Percentiles rank a stretch among this genome's conserved stretches.
These are phyloP conservation scores for Ectemnius continuus DNA, from an alignment of 2,888 invertebrate genomes.

Conservation along the genomic window DNA sequence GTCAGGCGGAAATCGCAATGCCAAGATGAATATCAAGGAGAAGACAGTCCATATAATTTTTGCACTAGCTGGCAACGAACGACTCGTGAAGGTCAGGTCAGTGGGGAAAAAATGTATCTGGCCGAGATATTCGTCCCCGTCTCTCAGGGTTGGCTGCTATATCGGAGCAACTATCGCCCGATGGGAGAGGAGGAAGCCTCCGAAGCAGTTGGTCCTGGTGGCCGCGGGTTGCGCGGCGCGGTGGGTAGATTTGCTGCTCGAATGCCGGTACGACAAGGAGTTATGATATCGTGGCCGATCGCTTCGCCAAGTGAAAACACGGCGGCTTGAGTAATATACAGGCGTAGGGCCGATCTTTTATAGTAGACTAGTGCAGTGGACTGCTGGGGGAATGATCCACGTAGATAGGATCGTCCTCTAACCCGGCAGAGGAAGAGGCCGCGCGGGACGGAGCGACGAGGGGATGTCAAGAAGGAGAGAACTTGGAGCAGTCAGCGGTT, in stretches of 20 bases:
- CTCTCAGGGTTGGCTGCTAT: slow-evolving; percentile 53
- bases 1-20: too few species aligned
- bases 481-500: slow-evolving; percentile 70
- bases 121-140: slow-evolving; percentile 57
- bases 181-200: slow-evolving; percentile 26
- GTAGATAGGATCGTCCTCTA: slow-evolving; percentile 74
- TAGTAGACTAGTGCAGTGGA: slow-evolving; percentile 58
- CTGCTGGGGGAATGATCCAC: slow-evolving; percentile 72
- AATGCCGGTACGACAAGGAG: slow-evolving; percentile 76
- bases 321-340: slow-evolving; percentile 78
- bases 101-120: slow-evolving; percentile 43
- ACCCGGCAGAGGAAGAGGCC: slow-evolving; percentile 58
- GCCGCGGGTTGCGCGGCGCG: too few species aligned
- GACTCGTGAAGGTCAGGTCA: slow-evolving; percentile 17
- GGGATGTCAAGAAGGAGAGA: slow-evolving; percentile 71
- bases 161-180: slow-evolving; percentile 73
- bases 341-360: slow-evolving; percentile 75
- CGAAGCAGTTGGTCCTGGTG: slow-evolving; percentile 51
- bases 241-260: slow-evolving; percentile 68
- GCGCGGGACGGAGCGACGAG: slow-evolving; percentile 44
- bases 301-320: slow-evolving; percentile 77
- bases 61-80: too few species aligned
- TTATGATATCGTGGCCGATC: slow-evolving; percentile 78
- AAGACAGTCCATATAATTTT: too few species aligned
- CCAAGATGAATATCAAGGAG: too few species aligned